Evolutionary conservation across 2,888 invertebrate species (phyloP).

Genomic region (Drosophila kanekoi): DNA sequence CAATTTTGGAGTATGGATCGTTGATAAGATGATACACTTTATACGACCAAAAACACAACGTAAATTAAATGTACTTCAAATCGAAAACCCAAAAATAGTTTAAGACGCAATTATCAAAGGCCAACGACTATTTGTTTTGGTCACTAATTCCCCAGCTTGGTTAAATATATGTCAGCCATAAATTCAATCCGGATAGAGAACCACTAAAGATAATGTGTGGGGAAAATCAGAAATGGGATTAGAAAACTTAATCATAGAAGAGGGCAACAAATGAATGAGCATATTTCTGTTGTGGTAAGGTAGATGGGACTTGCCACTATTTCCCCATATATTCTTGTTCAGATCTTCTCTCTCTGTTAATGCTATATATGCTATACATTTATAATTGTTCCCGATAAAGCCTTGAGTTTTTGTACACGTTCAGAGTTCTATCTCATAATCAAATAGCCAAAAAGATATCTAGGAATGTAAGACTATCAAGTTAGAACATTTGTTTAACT

Average conservation of each 20-base stretch:
- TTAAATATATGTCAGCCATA: slow-evolving; percentile 15
- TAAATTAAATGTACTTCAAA: not conserved
- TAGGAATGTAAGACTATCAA: too few species aligned
- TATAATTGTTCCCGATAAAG: too few species aligned
- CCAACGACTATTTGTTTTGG: not conserved
- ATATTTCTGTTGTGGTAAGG: too few species aligned
- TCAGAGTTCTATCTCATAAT: too few species aligned
- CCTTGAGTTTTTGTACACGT: too few species aligned
- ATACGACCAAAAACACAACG: not conserved
- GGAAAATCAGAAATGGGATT: not conserved
- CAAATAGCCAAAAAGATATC: too few species aligned
- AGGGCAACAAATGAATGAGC: too few species aligned
- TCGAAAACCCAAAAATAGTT: slow-evolving; percentile 14
- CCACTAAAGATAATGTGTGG: not conserved
- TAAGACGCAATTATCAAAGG: slow-evolving; percentile 32
- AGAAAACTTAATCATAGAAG: too few species aligned
- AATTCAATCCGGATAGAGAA: slow-evolving; percentile 5
- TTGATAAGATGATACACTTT: not conserved
- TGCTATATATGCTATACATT: not conserved
- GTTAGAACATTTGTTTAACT: not conserved
- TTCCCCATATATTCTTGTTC: too few species aligned
- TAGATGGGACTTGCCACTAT: too few species aligned
- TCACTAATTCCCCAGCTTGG: not conserved
- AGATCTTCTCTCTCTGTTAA: not conserved
- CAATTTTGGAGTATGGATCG: not conserved